Conservation (phyloP, 1,140 invertebrate genomes). For the Lepidurus arcticus region DNA sequence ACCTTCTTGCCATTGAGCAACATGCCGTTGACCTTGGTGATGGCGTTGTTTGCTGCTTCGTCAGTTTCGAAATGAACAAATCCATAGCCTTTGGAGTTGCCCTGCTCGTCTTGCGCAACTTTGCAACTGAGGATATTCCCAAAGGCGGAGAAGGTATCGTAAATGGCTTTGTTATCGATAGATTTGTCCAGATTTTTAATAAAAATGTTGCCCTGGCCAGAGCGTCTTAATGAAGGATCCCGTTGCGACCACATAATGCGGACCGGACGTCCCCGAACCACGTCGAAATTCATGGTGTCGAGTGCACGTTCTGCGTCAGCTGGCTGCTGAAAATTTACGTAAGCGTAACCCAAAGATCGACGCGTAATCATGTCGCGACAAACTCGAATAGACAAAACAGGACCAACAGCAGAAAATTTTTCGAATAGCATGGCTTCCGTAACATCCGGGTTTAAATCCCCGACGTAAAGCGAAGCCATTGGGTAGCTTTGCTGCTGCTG, state of each 20-base stretch:
- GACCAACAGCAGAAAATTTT: conserved; percentile 96
- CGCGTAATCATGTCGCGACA: conserved; percentile 96
- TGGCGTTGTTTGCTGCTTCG: conserved; percentile 84
- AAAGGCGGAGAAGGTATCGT: conserved; percentile 99
- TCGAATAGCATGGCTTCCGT: conserved; percentile 99
- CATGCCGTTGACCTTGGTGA: conserved; percentile 80
- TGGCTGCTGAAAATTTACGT: conserved; percentile 99
- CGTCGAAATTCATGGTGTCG: conserved; percentile 99
- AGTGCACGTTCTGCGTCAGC: conserved; percentile 74
- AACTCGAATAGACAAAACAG: conserved; percentile 95
- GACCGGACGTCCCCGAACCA: conserved; percentile 93
- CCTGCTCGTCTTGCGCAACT: conserved; percentile 52
- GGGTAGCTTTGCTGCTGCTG: conserved; percentile 58
- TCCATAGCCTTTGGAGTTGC: conserved; percentile 94
- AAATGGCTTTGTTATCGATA: conserved; percentile 99
- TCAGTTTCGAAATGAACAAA: conserved; percentile 99
- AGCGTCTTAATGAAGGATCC: conserved; percentile 95
- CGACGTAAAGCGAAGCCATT: conserved; percentile 97
- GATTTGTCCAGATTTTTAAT: conserved; percentile 98
- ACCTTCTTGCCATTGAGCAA: conserved; percentile 88
- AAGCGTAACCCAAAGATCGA: conserved; percentile 96
- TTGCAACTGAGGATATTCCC: conserved; percentile 99
- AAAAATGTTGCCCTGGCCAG: conserved; percentile 98
- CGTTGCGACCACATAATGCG: conserved; percentile 99
- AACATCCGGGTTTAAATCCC: conserved; percentile 95